Base-by-base conservation (phyloP, 2,797 vertebrate species). In the Melanotaenia boesemani region DNA sequence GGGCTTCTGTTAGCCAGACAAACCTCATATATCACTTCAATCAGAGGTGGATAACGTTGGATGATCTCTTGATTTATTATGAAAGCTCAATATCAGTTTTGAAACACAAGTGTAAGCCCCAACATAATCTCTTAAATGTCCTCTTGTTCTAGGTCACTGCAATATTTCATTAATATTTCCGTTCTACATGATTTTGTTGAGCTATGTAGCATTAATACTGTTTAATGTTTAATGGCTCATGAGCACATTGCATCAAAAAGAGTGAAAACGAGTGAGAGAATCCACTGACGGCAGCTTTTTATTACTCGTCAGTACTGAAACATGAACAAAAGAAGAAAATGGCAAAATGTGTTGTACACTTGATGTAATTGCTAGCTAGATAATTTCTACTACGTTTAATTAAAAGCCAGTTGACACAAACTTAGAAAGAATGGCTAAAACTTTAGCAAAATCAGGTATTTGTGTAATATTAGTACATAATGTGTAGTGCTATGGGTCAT, bases 91-190 rank as follows among this genome's bases (percentile, higher is more conserved):
- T 69, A 72, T 63, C 55, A n/a, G 48, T 26, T 59, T 65, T 77
- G 64, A 70, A 72, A 34, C 39, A 11, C 22, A 12, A 9, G 36
- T 52, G 4, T 62, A 61, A 52, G 59, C 63, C 48, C 34, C 55
- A n/a, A 16, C 10, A 22, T 74, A 63, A 81, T 82, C 71, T 72
- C 61, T 32, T 26, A 41, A 63, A 78, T 20, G 64, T 62, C 65
- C 55, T 67, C 32, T 12, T 20, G 46, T 72, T 76, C 69, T 55
- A 58, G 68, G 76, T 77, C 77, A 55, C 20, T 6, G 6, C 63
- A 15, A 55, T 52, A 74, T 82, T 72, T 70, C 37, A 77, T 73
- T 65, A 70, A 70, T 9, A 6, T 57, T 64, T 58, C 55, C 68
- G 24, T 13, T 54, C 18, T 61, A n/a, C 20, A 24, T 54, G 20